Evolutionary conservation across 2,888 invertebrate genomes (phyloP), one percentile per base, ranked within the genome.

Genomic region (Craniophora ligustri): DNA sequence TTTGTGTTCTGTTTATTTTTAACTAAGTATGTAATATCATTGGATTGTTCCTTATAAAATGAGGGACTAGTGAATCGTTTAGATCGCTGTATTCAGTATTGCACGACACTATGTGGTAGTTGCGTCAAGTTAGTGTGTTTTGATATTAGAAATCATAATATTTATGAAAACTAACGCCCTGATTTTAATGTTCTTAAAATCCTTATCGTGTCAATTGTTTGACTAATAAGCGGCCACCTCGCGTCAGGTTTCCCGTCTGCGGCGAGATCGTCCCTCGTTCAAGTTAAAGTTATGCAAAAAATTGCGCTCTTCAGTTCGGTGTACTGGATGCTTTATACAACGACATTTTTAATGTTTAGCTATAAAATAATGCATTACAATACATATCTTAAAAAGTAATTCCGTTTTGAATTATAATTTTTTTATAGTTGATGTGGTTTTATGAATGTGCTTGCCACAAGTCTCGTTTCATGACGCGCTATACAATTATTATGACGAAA

Each of bases 51-150:
- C 57, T 40, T 49, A 15, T 28, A 26, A 65, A 51, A 26, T 10
- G 45, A 62, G 36, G 14, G 18, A 8, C 26, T 58, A 45, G 44
- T 50, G 30, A 32, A 28, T 38, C 10, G 65, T 49, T 5, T 23
- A 38, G 31, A 30, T 15, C 47, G 15, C 63, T 62, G 15, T 4
- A 15, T 32, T 7, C 8, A 30, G 26, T 44, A 15, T 39, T 32
- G 54, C 38, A 32, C 32, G 14, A 8, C 31, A 31, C 35, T 36
- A 44, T 16, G 39, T 65, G 66, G 66, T 62, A 62, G 66, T 40
- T 50, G 34, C 26, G n/a, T 23, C 8, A n/a, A 18, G 18, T 45
- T 35, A 44, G 56, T 65, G 57, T 66, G 69, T 63, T 66, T 66
- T 67, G 64, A 35, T 14, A 45, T 21, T 36, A 28, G 44, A 10